Evolutionary conservation across 1,140 invertebrate genomes (phyloP).

Genomic region (Drosophila nasuta): DNA sequence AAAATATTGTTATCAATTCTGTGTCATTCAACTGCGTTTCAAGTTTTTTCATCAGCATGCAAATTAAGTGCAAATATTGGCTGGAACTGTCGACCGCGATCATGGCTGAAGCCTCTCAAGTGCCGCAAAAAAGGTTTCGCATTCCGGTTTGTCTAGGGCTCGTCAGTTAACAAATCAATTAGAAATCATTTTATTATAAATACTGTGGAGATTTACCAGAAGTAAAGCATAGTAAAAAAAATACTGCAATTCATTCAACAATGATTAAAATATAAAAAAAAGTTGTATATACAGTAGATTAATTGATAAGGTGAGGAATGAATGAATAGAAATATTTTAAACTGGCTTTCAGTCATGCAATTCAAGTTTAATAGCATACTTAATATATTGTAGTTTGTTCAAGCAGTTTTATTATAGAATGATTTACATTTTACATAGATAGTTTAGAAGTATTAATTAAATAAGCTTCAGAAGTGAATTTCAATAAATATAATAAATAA

Average conservation of each 20-base stretch:
- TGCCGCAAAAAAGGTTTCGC: constrained; percentile 41
- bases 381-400: no score
- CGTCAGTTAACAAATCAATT: constrained; percentile 1
- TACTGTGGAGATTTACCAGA: background rate
- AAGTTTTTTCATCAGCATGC: constrained; percentile 1
- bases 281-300: no score
- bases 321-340: no score
- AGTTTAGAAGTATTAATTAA: no score
- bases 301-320: no score
- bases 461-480: no score
- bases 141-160: constrained; percentile 4
- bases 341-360: no score
- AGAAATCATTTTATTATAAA: background rate
- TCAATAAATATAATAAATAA: no score
- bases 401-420: no score
- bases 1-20: background rate
- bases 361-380: no score
- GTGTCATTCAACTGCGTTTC: background rate
- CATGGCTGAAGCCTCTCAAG: constrained; percentile 61
- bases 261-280: background rate
- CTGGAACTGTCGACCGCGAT: constrained; percentile 32
- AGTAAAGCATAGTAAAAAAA: background rate
- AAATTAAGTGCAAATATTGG: constrained; percentile 15
- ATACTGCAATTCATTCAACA: background rate
- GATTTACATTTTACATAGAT: no score